Evolutionary conservation across 2,797 vertebrate species (phyloP).

Genomic region (Ptychobarbus kaznakovi): DNA sequence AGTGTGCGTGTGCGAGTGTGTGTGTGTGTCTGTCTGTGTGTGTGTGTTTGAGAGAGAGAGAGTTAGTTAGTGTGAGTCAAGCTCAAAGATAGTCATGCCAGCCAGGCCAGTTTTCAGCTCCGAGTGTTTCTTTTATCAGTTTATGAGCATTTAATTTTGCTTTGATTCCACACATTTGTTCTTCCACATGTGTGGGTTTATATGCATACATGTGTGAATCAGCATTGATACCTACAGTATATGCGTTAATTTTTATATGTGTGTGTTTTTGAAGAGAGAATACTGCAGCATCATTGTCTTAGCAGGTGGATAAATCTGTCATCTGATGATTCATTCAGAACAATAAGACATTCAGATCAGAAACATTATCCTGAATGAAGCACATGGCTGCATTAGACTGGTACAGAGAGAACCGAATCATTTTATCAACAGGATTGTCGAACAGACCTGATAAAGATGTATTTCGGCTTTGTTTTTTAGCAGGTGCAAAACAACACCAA

Average conservation of each 20-base stretch:
- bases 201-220: not conserved
- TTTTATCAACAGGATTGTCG: not conserved
- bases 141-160: not conserved
- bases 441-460: constrained; percentile 6
- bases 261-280: not conserved
- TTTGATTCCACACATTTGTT: not conserved
- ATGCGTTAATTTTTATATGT: not conserved
- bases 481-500: not conserved
- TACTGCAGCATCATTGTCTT: not conserved
- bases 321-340: constrained; percentile 13
- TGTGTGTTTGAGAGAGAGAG: not conserved
- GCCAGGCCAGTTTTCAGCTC: not conserved
- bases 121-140: not conserved
- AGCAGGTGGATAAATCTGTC: not conserved
- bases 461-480: not conserved
- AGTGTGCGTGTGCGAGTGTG: not conserved
- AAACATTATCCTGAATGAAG: not conserved
- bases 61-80: not conserved
- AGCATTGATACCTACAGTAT: not conserved
- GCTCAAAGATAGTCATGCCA: constrained; percentile 5
- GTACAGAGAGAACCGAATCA: not conserved
- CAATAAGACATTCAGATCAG: not conserved
- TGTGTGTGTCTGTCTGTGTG: not conserved
- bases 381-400: not conserved
- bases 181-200: not conserved